A percentile compares a stretch with the other conserved stretches of the same genome.
Conservation (phyloP, 2,888 invertebrate genomes). For the Dermolepida albohirtum region DNA sequence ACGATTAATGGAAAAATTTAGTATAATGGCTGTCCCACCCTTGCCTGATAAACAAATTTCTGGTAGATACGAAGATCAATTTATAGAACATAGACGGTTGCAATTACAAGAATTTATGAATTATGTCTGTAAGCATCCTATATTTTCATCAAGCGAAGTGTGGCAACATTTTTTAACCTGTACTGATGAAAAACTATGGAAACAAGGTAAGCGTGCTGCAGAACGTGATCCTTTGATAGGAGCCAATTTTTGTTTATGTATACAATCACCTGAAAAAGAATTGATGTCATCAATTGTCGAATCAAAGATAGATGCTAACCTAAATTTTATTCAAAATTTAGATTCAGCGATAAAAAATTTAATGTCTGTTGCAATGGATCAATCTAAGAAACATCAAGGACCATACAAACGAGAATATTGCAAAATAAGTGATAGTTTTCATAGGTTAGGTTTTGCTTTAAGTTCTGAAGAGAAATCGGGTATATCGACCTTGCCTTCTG, state of each 20-base stretch:
- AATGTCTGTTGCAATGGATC: slow-evolving; percentile 83
- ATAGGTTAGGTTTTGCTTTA: slow-evolving; percentile 85
- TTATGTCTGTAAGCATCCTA: slow-evolving; percentile 96
- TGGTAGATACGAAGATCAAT: slow-evolving; percentile 96
- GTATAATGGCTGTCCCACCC: slow-evolving; percentile 94
- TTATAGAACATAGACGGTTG: slow-evolving; percentile 93
- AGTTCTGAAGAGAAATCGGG: slow-evolving; percentile 78
- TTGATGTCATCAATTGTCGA: slow-evolving; percentile 82
- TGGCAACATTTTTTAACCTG: slow-evolving; percentile 98
- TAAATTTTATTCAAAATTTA: slow-evolving; percentile 85
- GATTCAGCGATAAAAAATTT: slow-evolving; percentile 89
- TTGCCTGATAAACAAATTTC: slow-evolving; percentile 98
- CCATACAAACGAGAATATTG: slow-evolving; percentile 91
- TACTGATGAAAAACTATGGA: slow-evolving; percentile 98
- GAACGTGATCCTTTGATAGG: slow-evolving; percentile 94
- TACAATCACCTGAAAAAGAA: slow-evolving; percentile 86
- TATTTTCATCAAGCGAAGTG: slow-evolving; percentile 90
- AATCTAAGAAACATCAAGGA: slow-evolving; percentile 87
- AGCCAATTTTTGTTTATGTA: slow-evolving; percentile 89
- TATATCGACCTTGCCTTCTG: slow-evolving; percentile 79
- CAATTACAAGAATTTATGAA: slow-evolving; percentile 97
- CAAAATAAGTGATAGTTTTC: slow-evolving; percentile 89
- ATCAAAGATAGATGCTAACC: slow-evolving; percentile 84
- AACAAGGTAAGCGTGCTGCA: slow-evolving; percentile 93
- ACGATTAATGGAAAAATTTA: slow-evolving; percentile 92